phyloP scores from a whole-genome alignment of 2,797 vertebrate species.

The Rhyacichthys aspro region DNA sequence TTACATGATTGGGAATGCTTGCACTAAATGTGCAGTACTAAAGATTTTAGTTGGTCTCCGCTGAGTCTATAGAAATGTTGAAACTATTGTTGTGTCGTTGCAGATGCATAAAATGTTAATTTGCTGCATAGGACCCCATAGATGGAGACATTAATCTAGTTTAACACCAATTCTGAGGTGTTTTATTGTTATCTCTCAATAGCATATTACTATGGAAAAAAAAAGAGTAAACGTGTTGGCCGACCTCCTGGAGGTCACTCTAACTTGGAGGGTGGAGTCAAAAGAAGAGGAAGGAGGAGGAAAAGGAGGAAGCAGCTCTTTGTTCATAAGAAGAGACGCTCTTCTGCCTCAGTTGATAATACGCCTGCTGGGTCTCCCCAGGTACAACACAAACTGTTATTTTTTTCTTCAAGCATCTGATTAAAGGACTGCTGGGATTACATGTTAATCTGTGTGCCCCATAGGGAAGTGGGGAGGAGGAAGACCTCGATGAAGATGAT shows the following conservation, averaged over 20 bases:
- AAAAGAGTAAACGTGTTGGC: conserved; percentile 92
- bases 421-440: neutral
- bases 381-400: conserved; percentile 72
- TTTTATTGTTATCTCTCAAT: conserved; percentile 21
- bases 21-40: neutral
- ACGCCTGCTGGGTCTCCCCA: conserved; percentile 96
- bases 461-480: conserved; percentile 93
- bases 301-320: conserved; percentile 97
- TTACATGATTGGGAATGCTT: neutral
- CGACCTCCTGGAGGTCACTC: conserved; percentile 92
- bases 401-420: neutral
- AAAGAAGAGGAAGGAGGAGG: conserved; percentile 91
- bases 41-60: no score
- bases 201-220: conserved; percentile 97
- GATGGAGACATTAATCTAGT: conserved; percentile 14
- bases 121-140: neutral
- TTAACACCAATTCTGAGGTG: conserved; percentile 14
- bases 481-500: conserved; percentile 95
- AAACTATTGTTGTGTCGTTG: conserved; percentile 23
- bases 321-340: conserved; percentile 96
- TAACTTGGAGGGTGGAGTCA: conserved; percentile 91
- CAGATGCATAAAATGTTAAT: conserved; percentile 15
- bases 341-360: conserved; percentile 93
- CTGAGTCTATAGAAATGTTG: neutral
- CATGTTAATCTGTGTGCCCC: conserved; percentile 13